Evolutionary conservation across 2,113 vertebrate genomes (phyloP).

Genomic region (Onychorhynchus coronatus): DNA sequence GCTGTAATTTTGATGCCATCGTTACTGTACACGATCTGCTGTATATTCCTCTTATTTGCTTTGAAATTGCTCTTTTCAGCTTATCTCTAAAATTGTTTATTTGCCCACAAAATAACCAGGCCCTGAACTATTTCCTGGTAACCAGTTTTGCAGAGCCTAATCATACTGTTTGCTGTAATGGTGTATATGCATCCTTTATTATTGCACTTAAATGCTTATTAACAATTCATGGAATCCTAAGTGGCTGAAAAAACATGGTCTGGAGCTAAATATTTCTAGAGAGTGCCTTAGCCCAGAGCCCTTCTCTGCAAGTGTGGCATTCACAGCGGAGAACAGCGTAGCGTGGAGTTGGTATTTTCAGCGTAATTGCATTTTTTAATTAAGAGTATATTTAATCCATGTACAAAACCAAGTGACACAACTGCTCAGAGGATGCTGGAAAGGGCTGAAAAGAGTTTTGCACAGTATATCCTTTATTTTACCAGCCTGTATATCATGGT

Average conservation of each 20-base stretch:
- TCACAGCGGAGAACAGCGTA: neutral
- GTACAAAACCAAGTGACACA: neutral
- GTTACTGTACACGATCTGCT: constrained; percentile 1
- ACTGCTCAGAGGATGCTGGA: neutral
- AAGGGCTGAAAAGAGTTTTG: neutral
- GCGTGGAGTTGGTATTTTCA: neutral
- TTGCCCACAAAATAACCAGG: constrained; percentile 37
- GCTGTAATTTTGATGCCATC: constrained; percentile 44
- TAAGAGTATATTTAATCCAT: constrained; percentile 34
- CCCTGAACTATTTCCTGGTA: constrained; percentile 35
- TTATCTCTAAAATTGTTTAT: constrained; percentile 20
- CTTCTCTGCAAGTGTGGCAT: neutral
- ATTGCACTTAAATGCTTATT: constrained; percentile 53
- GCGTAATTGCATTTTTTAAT: constrained; percentile 11
- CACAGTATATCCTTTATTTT: neutral
- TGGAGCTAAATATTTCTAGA: constrained; percentile 13
- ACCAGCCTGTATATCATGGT: neutral
- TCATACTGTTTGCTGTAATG: neutral
- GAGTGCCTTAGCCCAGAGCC: neutral
- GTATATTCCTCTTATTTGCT: constrained; percentile 29
- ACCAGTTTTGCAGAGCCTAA: neutral
- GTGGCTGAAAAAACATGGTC: constrained; percentile 17
- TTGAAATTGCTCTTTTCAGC: constrained; percentile 40
- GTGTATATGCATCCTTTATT: constrained; percentile 12
- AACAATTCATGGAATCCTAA: constrained; percentile 47